Conservation (phyloP, 2,113 vertebrate genomes). For the Corynorhinus townsendii region DNA sequence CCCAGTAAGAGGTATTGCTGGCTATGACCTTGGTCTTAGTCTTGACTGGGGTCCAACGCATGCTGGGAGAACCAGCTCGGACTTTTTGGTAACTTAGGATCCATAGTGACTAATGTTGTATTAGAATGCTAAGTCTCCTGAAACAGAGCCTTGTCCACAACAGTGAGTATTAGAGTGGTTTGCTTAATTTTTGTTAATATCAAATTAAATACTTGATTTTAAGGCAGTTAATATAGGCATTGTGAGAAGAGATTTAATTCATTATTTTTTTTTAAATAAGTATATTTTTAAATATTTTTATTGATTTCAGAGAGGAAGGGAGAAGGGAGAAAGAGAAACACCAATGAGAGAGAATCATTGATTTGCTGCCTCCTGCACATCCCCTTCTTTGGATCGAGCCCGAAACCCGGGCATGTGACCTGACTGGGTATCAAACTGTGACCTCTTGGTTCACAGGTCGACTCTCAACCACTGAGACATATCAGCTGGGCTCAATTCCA, state of each 20-base stretch:
- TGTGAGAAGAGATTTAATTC: background rate
- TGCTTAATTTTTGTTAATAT: background rate
- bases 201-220: background rate
- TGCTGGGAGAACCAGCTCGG: background rate
- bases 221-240: background rate
- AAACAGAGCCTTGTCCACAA: background rate
- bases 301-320: too few relatives aligned
- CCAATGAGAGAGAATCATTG: too few relatives aligned
- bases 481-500: background rate
- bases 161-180: background rate
- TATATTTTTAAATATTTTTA: too few relatives aligned
- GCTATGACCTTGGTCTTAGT: background rate
- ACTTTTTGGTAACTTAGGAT: background rate
- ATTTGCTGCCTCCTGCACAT: too few relatives aligned
- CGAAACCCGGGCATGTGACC: too few relatives aligned
- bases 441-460: too few relatives aligned
- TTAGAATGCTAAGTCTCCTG: background rate
- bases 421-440: too few relatives aligned
- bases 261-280: too few relatives aligned
- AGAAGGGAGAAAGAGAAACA: too few relatives aligned
- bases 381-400: too few relatives aligned
- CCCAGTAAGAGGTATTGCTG: background rate
- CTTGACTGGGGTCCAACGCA: background rate
- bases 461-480: too few relatives aligned
- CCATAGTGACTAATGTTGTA: rapidly evolving